Evolutionary conservation across 2,888 invertebrate genomes (phyloP), one percentile per base, ranked within the genome.

Genomic region (Nomada ruficornis): DNA sequence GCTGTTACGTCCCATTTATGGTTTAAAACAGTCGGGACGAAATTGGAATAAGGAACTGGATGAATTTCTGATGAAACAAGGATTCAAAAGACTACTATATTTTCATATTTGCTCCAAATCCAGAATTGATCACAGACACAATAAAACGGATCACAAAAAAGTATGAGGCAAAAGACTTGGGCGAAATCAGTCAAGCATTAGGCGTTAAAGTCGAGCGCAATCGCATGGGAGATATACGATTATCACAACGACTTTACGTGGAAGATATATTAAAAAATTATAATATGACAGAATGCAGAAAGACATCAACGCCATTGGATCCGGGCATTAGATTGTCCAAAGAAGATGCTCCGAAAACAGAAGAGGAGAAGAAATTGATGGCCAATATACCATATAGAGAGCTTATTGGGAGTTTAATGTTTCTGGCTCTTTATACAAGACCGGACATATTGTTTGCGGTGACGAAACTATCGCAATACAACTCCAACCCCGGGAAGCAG

Each of bases 381-480:
- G 20, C 0, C 1, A 29, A 68, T 15, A 15, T 44, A 20, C 64
- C 70, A 47, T 76, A 70, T 11, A 76, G 64, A 57, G 69, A 70
- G 23, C n/a, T 70, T 13, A 68, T 36, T 59, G 50, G 65, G 7
- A 10, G 26, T 0, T 15, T 65, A n/a, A 74, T 74, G 73, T 59
- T 59, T 15, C 47, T 47, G 13, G 70, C 70, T 4, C n/a, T 57
- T 18, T 69, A 15, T 15, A 76, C 70, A 5, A 77, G 70, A 11
- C 76, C 57, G 0, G 69, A 76, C 9, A 76, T 70, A 64, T 10
- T 70, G 9, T 57, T 64, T 44, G 57, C 74, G 0, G 74, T 74
- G 2, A 73, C 52, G n/a, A 63, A 55, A 65, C 52, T 85, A 13
- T 62, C 70, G 3, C 82, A 81, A 20, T 85, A 72, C 23, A 71